phyloP scores from a whole-genome alignment of 2,888 invertebrate genomes.

The Lepidochrysops patricia region DNA sequence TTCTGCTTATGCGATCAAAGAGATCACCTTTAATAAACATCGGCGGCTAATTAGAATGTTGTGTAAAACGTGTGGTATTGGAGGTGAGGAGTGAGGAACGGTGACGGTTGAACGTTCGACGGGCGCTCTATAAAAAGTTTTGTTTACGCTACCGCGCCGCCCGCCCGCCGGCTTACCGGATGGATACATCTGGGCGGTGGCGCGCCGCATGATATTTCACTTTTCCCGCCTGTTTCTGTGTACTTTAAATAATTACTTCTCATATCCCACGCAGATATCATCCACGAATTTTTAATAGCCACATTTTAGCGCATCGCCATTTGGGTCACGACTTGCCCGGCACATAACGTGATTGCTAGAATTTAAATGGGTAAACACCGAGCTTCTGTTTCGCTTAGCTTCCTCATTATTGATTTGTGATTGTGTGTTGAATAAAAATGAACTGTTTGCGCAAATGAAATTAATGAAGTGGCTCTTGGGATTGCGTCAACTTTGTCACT shows the following conservation, averaged over 20 bases:
- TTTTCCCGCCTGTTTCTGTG: slow-evolving; percentile 3
- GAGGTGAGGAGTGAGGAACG: slow-evolving; percentile 16
- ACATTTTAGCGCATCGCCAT: not conserved
- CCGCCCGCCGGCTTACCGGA: slow-evolving; percentile 41
- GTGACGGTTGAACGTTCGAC: slow-evolving; percentile 35
- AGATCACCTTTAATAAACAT: not conserved
- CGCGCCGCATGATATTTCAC: slow-evolving; percentile 17
- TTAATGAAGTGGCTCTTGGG: not conserved
- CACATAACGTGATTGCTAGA: not conserved
- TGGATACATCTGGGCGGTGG: slow-evolving; percentile 52
- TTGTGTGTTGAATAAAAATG: slow-evolving; percentile 5
- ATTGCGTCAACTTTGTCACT: not conserved
- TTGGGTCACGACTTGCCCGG: not conserved
- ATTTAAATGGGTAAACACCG: not conserved
- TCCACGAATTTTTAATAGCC: not conserved
- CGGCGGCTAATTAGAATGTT: not conserved
- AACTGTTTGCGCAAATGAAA: not conserved
- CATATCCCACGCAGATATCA: slow-evolving; percentile 10
- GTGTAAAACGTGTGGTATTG: slow-evolving; percentile 20
- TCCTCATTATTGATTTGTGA: slow-evolving; percentile 1
- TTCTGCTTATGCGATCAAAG: slow-evolving; percentile 3
- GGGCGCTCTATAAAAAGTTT: slow-evolving; percentile 65
- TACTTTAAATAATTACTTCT: slow-evolving; percentile 14
- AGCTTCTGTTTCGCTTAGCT: not conserved
- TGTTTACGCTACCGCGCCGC: slow-evolving; percentile 56